These are phyloP conservation scores for Pseudochirops cupreus DNA, from an alignment of 2,797 vertebrate genomes.

Conservation along the genomic window DNA sequence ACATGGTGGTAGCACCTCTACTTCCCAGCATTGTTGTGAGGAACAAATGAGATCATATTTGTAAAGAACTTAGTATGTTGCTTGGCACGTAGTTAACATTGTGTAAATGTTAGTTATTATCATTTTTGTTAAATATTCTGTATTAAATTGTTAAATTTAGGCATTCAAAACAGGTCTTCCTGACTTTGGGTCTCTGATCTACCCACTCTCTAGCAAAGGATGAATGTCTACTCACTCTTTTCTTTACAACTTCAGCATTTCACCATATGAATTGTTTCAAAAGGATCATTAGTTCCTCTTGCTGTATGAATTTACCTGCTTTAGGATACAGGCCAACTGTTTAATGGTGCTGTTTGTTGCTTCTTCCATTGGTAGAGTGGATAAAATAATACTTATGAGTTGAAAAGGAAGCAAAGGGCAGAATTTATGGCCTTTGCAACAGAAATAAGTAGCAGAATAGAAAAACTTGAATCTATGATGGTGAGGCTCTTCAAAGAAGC, in stretches of 20 bases:
- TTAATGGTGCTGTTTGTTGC: background rate
- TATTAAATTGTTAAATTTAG: background rate
- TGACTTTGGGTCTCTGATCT: background rate
- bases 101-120: background rate
- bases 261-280: slow-evolving; percentile 14
- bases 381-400: background rate
- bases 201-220: background rate
- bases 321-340: slow-evolving; percentile 8
- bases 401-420: background rate
- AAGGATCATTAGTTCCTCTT: slow-evolving; percentile 54
- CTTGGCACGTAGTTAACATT: background rate
- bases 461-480: background rate
- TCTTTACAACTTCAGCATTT: slow-evolving; percentile 47
- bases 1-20: background rate
- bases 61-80: background rate
- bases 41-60: background rate
- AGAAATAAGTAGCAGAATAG: background rate
- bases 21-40: background rate
- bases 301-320: background rate
- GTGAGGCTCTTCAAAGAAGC: background rate
- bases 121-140: background rate
- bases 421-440: background rate
- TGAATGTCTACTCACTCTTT: background rate
- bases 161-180: background rate
- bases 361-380: slow-evolving; percentile 2